These are phyloP conservation scores for Thamnophis elegans DNA, from an alignment of 2,797 vertebrate species.

Conservation along the genomic window DNA sequence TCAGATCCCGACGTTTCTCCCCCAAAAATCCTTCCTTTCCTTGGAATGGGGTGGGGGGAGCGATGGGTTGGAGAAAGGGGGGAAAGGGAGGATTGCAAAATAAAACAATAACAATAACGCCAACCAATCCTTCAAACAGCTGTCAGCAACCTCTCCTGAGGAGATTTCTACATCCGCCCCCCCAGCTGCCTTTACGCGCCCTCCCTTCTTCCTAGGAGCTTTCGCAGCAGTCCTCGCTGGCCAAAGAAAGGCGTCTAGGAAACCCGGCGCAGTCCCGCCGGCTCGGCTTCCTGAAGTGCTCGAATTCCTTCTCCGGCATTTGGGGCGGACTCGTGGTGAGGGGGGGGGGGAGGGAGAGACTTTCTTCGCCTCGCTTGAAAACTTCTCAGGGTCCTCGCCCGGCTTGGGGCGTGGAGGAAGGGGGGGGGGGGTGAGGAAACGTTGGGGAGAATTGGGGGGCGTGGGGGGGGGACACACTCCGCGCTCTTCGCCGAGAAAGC, in stretches of 20 bases:
- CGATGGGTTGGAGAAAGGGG: no score
- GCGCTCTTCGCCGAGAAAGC: background rate
- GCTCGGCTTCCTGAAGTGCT: slow-evolving; percentile 12
- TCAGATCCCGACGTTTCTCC: slow-evolving; percentile 10
- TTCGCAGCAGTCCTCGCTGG: slow-evolving; percentile 47
- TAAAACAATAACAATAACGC: background rate
- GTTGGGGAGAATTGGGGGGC: accelerated
- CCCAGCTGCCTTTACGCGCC: background rate
- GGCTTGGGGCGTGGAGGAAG: background rate
- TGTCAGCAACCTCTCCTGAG: slow-evolving; percentile 54
- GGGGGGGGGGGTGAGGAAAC: no score
- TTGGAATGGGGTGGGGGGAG: background rate
- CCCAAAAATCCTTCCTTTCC: background rate
- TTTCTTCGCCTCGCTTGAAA: background rate
- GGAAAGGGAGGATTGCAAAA: background rate
- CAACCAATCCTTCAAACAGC: slow-evolving; percentile 60
- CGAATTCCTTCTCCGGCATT: slow-evolving; percentile 30
- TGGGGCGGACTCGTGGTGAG: background rate
- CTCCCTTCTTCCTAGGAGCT: background rate
- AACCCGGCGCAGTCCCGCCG: slow-evolving; percentile 4
- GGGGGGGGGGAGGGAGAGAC: background rate
- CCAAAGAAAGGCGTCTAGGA: background rate
- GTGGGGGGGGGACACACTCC: no score
- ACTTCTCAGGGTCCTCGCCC: slow-evolving; percentile 1
- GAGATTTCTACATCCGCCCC: background rate